Evolutionary conservation across 2,113 vertebrate genomes (phyloP), one percentile per base, ranked within the genome.

Genomic region (Elaphurus davidianus): DNA sequence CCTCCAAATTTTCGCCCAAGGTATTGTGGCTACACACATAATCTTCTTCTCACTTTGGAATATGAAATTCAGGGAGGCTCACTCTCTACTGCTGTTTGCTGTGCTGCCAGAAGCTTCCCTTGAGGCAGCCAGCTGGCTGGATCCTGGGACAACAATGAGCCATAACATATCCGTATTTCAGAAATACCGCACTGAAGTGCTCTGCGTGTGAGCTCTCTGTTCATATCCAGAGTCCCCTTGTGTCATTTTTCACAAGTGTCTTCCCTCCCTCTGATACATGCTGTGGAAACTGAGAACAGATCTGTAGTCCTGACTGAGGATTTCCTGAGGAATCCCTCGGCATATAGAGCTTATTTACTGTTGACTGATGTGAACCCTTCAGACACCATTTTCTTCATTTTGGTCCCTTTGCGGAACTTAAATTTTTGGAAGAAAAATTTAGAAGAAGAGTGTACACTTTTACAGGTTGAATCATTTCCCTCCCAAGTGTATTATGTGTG

Each of bases 21-120:
- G 55, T 40, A 27, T 17, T 15, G 16, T 55, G 28, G 78, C 81
- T 97, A 8, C 43, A 79, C 36, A 71, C 27, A 33, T 60, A 62
- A 50, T 82, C 21, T 96, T 78, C 47, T 95, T 36, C 8, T 43
- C 25, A 64, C 15, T 81, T 36, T 62, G 52, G 55, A 96, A 76
- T 59, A 93, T 40, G 40, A 91, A 67, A 57, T 11, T 55, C 71
- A 82, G 33, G 74, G 30, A 91, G 79, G 28, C 50, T 84, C 23
- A 64, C 30, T 91, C 60, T 87, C 36, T 54, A 62, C 43, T 95
- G 86, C 74, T 95, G 28, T 91, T 89, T 90, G 79, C 62, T 96
- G 45, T 12, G 25, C 40, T 40, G 28, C 6, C 74, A 64, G 17
- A 93, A 87, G 7, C 45, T 74, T 79, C n/a, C 52, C 45, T 83